Evolutionary conservation across 2,888 invertebrate species (phyloP).

Genomic region (Tipula confusa): DNA sequence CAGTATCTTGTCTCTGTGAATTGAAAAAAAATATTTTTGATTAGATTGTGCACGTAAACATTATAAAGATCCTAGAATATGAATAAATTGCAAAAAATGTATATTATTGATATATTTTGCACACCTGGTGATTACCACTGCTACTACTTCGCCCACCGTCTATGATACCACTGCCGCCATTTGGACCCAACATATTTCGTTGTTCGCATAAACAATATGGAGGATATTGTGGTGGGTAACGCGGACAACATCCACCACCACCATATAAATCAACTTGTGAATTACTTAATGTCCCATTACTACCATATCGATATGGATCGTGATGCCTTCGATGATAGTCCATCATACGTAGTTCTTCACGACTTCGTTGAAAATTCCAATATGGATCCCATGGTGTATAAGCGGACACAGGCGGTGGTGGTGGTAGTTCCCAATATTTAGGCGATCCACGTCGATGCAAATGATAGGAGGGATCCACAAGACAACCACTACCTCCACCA

Average conservation of each 20-base stretch:
- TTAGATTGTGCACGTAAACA: not conserved
- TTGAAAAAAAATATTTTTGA: slow-evolving; percentile 33
- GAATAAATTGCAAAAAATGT: not conserved
- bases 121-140: not conserved
- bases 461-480: not conserved
- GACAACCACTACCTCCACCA: not conserved
- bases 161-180: not conserved
- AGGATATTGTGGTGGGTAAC: slow-evolving; percentile 33
- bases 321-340: slow-evolving; percentile 53
- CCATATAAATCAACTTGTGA: slow-evolving; percentile 34
- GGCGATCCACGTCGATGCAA: slow-evolving; percentile 35
- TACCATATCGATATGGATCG: slow-evolving; percentile 51
- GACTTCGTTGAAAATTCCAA: slow-evolving; percentile 36
- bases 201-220: slow-evolving; percentile 36
- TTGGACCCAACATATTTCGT: slow-evolving; percentile 21
- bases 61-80: not conserved
- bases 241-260: slow-evolving; percentile 35
- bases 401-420: slow-evolving; percentile 34
- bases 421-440: slow-evolving; percentile 37
- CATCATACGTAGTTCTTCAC: slow-evolving; percentile 37
- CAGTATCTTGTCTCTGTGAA: slow-evolving; percentile 64
- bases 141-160: not conserved
- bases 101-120: not conserved
- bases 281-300: slow-evolving; percentile 44
- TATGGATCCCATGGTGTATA: slow-evolving; percentile 33